Percentiles rank a stretch among this genome's conserved stretches.
These are phyloP conservation scores for Eupithecia centaureata DNA, from an alignment of 2,888 invertebrate species.

Conservation along the genomic window DNA sequence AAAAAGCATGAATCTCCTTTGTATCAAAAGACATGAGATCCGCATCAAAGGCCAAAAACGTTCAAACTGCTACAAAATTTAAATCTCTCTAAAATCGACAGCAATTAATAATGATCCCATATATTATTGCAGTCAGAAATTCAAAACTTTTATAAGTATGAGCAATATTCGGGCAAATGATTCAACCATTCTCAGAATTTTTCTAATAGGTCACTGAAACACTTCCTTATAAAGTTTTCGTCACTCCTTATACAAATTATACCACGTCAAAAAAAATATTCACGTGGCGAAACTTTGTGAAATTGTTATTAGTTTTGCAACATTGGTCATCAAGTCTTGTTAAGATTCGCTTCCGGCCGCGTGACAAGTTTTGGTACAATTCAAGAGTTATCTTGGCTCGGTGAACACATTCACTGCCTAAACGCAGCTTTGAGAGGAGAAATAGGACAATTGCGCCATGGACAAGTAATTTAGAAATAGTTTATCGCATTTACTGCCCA, in stretches of 20 bases:
- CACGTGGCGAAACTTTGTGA: not conserved
- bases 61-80: no score
- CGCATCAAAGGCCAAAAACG: no score
- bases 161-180: slow-evolving; percentile 24
- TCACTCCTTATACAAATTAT: slow-evolving; percentile 9
- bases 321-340: not conserved
- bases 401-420: not conserved
- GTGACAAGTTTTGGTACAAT: not conserved
- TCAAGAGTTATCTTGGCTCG: not conserved
- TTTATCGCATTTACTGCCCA: not conserved
- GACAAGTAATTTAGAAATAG: not conserved
- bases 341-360: no score
- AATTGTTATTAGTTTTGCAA: not conserved
- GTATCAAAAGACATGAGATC: no score
- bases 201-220: slow-evolving; percentile 45
- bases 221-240: slow-evolving; percentile 63
- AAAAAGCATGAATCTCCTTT: no score
- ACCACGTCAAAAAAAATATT: not conserved
- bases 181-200: slow-evolving; percentile 38
- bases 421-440: not conserved
- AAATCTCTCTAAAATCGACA: no score
- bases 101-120: no score
- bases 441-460: not conserved
- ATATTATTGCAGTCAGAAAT: no score
- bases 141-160: slow-evolving; percentile 10